Percentiles rank a stretch among this genome's conserved stretches.
Evolutionary conservation across 2,888 invertebrate genomes (phyloP).

Genomic region (Xestia ashworthii): DNA sequence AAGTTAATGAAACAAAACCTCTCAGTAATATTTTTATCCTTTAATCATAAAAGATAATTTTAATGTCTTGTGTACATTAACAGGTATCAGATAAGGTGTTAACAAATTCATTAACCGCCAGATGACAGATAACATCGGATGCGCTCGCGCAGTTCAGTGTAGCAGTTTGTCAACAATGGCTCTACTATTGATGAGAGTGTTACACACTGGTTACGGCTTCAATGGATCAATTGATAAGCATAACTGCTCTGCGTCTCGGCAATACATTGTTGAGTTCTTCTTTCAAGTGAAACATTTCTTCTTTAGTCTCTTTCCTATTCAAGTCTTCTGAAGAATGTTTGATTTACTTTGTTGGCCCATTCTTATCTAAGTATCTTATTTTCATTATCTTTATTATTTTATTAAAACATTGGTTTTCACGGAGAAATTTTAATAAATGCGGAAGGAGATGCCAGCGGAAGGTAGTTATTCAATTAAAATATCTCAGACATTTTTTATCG

Average conservation of each 20-base stretch:
- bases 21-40: conserved; percentile 41
- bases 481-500: conserved; percentile 1
- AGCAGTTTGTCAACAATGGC: conserved; percentile 67
- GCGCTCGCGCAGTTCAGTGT: conserved; percentile 41
- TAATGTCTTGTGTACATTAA: conserved; percentile 30
- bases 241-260: conserved; percentile 68
- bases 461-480: conserved; percentile 13
- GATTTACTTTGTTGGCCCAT: not conserved
- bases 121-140: conserved; percentile 54
- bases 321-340: conserved; percentile 14
- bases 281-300: conserved; percentile 36
- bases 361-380: not conserved
- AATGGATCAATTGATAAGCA: conserved; percentile 82
- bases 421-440: not conserved
- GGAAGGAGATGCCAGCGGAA: not conserved
- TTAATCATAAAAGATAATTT: conserved; percentile 37
- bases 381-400: conserved; percentile 3
- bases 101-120: conserved; percentile 46
- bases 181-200: conserved; percentile 66
- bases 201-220: conserved; percentile 75
- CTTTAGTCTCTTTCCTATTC: conserved; percentile 5
- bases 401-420: not conserved
- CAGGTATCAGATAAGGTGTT: conserved; percentile 40
- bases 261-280: conserved; percentile 64
- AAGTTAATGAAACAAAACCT: conserved; percentile 68